phyloP scores from a whole-genome alignment of 2,113 vertebrate genomes.

The Pseudolaguvia tuberculata region DNA sequence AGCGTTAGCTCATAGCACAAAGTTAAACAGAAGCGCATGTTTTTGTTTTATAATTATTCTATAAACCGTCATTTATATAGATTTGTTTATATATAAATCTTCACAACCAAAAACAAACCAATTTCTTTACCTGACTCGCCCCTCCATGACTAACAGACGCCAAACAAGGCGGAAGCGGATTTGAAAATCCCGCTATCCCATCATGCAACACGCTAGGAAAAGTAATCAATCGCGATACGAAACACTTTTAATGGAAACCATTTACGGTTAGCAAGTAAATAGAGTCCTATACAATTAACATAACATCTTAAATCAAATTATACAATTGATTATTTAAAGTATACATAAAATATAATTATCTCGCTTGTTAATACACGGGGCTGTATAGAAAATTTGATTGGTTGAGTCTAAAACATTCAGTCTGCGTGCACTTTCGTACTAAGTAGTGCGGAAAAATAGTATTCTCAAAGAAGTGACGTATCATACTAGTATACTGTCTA shows the following conservation, averaged over 20 bases:
- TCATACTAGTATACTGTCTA: neutral
- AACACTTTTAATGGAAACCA: too few relatives aligned
- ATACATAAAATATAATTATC: neutral
- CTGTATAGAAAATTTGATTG: conserved; percentile 2
- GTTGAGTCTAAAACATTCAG: neutral
- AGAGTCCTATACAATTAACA: neutral
- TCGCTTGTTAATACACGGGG: too few relatives aligned
- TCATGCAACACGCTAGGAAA: conserved; percentile 32
- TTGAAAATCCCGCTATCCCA: conserved; percentile 55
- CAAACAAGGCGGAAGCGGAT: conserved; percentile 36
- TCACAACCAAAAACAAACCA: neutral
- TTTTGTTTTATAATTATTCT: too few relatives aligned
- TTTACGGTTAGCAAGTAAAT: neutral
- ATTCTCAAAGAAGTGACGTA: too few relatives aligned
- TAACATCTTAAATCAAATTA: too few relatives aligned
- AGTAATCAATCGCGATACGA: conserved; percentile 7
- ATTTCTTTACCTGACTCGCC: conserved; percentile 35
- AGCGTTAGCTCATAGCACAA: neutral
- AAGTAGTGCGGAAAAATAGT: neutral
- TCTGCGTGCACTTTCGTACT: neutral
- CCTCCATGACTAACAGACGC: conserved; percentile 46
- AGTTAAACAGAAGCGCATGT: neutral
- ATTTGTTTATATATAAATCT: neutral
- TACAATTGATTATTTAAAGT: neutral
- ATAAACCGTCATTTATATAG: too few relatives aligned